Conservation (phyloP, 2,797 vertebrate genomes). For the Protonibea diacanthus region DNA sequence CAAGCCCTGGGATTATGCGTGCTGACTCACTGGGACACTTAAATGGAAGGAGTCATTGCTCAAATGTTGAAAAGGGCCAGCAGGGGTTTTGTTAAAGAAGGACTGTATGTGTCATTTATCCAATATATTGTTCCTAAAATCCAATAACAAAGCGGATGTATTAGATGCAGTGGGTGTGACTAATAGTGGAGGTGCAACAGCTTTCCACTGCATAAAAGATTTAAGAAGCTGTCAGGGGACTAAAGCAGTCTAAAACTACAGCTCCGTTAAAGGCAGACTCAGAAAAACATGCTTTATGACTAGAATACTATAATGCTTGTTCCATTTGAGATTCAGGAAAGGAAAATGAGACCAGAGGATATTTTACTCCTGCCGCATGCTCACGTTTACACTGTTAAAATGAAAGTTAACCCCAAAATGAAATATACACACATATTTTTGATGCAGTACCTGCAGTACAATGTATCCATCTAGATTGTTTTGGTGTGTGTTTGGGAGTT, state of each 20-base stretch:
- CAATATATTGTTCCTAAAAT: neutral
- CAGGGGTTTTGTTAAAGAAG: neutral
- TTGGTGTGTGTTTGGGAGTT: too few species aligned
- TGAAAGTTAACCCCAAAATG: too few species aligned
- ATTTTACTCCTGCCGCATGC: neutral
- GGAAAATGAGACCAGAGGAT: neutral
- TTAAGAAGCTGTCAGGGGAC: neutral
- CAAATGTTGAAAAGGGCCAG: neutral
- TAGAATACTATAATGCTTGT: neutral
- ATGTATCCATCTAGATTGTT: too few species aligned
- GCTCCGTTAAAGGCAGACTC: neutral
- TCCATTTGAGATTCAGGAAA: neutral
- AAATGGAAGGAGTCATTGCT: neutral
- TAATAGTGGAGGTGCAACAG: neutral
- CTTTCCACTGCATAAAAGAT: neutral
- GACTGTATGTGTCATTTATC: neutral
- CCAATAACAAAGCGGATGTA: neutral
- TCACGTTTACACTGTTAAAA: neutral
- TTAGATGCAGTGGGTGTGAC: neutral
- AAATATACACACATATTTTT: too few species aligned
- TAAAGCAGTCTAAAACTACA: neutral
- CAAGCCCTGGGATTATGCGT: neutral
- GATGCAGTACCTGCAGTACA: too few species aligned
- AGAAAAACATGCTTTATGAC: neutral
- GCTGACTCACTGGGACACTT: constrained; percentile 1